Percentiles rank a stretch among this genome's conserved stretches.
Evolutionary conservation across 2,113 vertebrate genomes (phyloP).

Genomic region (Cinclus cinclus): DNA sequence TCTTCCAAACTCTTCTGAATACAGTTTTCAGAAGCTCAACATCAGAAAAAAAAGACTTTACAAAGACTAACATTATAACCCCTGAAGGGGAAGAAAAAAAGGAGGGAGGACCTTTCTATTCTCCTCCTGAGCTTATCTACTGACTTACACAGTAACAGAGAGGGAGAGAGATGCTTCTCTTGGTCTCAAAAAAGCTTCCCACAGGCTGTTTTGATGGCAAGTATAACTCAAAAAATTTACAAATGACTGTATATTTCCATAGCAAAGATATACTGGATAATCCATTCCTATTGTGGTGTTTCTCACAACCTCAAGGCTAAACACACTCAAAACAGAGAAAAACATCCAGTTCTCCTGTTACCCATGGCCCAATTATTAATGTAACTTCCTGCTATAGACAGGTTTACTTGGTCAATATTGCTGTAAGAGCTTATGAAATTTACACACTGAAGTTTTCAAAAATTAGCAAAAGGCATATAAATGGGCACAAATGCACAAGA

Average conservation of each 20-base stretch:
- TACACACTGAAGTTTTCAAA: background rate
- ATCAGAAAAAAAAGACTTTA: slow-evolving; percentile 36
- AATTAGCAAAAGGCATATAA: background rate
- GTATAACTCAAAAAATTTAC: background rate
- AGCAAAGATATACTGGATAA: slow-evolving; percentile 48
- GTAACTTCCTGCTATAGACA: background rate
- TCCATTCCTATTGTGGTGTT: slow-evolving; percentile 7
- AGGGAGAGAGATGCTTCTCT: background rate
- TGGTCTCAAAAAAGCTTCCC: slow-evolving; percentile 8
- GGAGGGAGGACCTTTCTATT: slow-evolving; percentile 9
- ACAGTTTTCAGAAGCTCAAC: slow-evolving; percentile 38
- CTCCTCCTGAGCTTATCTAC: slow-evolving; percentile 41
- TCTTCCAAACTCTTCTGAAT: background rate
- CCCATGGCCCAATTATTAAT: background rate
- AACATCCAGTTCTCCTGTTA: slow-evolving; percentile 4
- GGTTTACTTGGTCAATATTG: slow-evolving; percentile 3
- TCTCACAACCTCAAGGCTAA: slow-evolving; percentile 20
- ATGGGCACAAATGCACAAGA: background rate
- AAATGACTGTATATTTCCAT: slow-evolving; percentile 44
- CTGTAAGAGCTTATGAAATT: background rate
- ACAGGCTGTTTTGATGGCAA: slow-evolving; percentile 56
- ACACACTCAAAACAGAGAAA: background rate
- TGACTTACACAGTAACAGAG: slow-evolving; percentile 5
- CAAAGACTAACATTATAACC: slow-evolving; percentile 31
- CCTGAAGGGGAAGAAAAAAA: background rate